Evolutionary conservation across 1,140 invertebrate species (phyloP).

Genomic region (Theocolax elegans): DNA sequence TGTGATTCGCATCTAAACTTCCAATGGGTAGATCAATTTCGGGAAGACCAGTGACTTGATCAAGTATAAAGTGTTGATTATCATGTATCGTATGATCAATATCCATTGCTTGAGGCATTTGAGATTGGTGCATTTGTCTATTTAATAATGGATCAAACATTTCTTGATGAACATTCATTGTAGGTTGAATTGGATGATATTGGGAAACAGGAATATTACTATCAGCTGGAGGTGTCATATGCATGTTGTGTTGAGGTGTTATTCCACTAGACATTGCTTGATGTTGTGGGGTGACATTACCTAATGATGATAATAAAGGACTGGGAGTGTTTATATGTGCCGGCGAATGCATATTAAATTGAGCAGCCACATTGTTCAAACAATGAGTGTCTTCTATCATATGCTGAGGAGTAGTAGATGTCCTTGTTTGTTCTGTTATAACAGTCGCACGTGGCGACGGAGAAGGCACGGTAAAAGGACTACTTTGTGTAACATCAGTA

Average conservation of each 20-base stretch:
- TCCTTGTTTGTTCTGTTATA: slow-evolving; percentile 68
- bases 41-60: slow-evolving; percentile 56
- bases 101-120: slow-evolving; percentile 52
- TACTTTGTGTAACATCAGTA: slow-evolving; percentile 67
- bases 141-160: slow-evolving; percentile 61
- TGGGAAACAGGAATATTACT: slow-evolving; percentile 49
- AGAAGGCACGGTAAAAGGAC: slow-evolving; percentile 64
- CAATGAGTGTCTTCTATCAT: slow-evolving; percentile 64
- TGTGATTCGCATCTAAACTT: slow-evolving; percentile 30
- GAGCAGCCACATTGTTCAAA: slow-evolving; percentile 68
- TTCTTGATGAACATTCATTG: slow-evolving; percentile 54
- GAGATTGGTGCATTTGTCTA: slow-evolving; percentile 57
- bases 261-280: slow-evolving; percentile 50
- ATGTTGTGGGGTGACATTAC: slow-evolving; percentile 55
- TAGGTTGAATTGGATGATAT: slow-evolving; percentile 56
- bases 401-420: slow-evolving; percentile 68
- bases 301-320: slow-evolving; percentile 46
- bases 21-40: slow-evolving; percentile 60
- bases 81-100: slow-evolving; percentile 52
- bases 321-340: slow-evolving; percentile 62
- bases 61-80: slow-evolving; percentile 58
- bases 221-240: slow-evolving; percentile 57
- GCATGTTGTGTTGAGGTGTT: slow-evolving; percentile 57
- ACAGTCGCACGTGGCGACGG: slow-evolving; percentile 65
- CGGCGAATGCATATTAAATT: slow-evolving; percentile 69